Base-by-base conservation (phyloP, 2,113 vertebrate genomes). In the Beaufortia kweichowensis region DNA sequence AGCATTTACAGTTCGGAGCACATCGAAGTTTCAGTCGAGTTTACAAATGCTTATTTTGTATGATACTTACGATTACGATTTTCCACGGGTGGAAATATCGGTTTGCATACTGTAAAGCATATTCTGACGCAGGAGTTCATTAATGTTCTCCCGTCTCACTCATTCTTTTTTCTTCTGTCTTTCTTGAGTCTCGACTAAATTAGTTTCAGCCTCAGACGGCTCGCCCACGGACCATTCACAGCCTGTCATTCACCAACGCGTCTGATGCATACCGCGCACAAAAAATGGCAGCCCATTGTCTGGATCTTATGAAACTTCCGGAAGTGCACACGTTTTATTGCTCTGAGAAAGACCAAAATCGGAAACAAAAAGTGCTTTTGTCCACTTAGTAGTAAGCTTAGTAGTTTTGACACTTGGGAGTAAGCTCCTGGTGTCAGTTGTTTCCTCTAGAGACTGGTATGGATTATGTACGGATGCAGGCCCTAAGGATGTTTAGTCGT, bases 231-330 rank as follows among this genome's bases (percentile, higher is more conserved):
- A 53, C 48, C n/a, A 53, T 21, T 21, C 48, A 53, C 48, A 53
- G 48, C 19, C 48, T 46, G 43, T 46, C 48, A 53, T 53, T 53
- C 48, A 53, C 48, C 19, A 53, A 21, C 48, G 21, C 19, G n/a
- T 53, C 24, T 65, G 41, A 74, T 26, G 41, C 48, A 31, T 12
- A 31, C 15, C 59, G 46, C 73, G 31, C 46, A 57, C 31, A 39
- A n/a, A 46, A 46, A 46, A 46, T 46, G 43, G 43, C 43, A 46
- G 43, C 43, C 43, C 15, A 17, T 53, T 53, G 48, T n/a, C 48
- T 53, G 48, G 19, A 5, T 50, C 6, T 50, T 21, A 50, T 53
- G 48, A 9, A 53, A 53, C 19, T 2, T 53, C 48, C 48, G n/a
- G 48, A 21, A 53, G 19, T 53, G 48, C n/a, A 53, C 48, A n/a